Conservation (phyloP, 2,797 vertebrate species). For the Spheniscus humboldti region DNA sequence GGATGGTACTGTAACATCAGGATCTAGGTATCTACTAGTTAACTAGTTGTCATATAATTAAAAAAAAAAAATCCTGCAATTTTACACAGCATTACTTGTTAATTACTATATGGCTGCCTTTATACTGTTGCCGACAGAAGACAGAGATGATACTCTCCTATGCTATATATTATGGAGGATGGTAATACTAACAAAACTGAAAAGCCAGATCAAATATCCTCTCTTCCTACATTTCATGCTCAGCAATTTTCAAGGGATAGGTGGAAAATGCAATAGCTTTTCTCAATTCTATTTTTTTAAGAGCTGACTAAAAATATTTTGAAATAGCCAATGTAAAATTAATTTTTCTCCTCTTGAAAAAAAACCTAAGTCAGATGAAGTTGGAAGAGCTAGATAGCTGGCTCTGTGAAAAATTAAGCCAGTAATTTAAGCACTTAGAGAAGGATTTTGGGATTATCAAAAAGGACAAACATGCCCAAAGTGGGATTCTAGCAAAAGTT, state of each 20-base stretch:
- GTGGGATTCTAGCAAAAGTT: not conserved
- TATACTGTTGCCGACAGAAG: not conserved
- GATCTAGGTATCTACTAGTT: not conserved
- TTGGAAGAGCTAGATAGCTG: not conserved
- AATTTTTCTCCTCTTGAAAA: not conserved
- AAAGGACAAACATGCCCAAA: not conserved
- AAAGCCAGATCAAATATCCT: not conserved
- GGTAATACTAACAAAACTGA: not conserved
- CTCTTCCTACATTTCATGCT: not conserved
- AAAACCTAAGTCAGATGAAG: not conserved
- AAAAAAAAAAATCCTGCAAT: not conserved
- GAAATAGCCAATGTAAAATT: not conserved
- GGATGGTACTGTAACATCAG: not conserved
- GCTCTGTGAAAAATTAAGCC: not conserved
- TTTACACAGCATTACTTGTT: not conserved
- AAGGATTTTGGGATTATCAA: not conserved
- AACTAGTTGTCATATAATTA: not conserved
- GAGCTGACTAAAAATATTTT: not conserved
- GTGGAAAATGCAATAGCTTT: not conserved
- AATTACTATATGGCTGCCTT: not conserved
- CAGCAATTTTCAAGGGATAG: not conserved
- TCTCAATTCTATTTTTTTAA: not conserved
- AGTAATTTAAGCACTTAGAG: not conserved
- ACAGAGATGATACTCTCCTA: not conserved
- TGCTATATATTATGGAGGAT: not conserved